phyloP scores from a whole-genome alignment of 2,113 vertebrate genomes.

The Cettia cetti region DNA sequence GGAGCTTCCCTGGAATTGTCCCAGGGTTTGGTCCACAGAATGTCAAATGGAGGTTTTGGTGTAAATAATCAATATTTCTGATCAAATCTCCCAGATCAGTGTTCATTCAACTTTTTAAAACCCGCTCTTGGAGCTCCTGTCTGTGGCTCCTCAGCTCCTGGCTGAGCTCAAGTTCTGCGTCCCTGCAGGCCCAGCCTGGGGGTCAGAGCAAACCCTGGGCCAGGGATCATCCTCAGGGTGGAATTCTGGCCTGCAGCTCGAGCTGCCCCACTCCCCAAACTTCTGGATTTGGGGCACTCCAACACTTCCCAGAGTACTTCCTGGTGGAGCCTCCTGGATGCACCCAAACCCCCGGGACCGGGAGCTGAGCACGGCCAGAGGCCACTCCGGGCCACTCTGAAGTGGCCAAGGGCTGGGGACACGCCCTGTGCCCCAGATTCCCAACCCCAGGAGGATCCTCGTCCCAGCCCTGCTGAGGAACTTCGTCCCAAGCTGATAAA shows the following conservation, averaged over 20 bases:
- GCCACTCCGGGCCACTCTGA: not conserved
- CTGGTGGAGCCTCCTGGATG: not conserved
- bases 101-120: not conserved
- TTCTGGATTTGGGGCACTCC: not conserved
- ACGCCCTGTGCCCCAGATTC: not conserved
- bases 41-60: not conserved
- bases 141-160: not conserved
- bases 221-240: not conserved
- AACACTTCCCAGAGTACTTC: accelerated
- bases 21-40: not conserved
- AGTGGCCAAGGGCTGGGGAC: accelerated
- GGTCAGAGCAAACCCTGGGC: not conserved
- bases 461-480: not conserved
- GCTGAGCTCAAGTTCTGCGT: not conserved
- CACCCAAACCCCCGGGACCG: accelerated
- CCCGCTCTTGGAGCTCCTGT: not conserved
- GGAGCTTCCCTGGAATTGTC: accelerated
- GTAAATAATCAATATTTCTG: not conserved
- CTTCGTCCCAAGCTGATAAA: not conserved
- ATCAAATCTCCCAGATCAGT: not conserved
- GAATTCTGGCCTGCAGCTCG: not conserved
- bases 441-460: not conserved
- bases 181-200: not conserved
- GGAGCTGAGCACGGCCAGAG: not conserved
- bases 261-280: not conserved